Evolutionary conservation across 2,113 vertebrate genomes (phyloP), one percentile per base, ranked within the genome.

Genomic region (Silurus meridionalis): DNA sequence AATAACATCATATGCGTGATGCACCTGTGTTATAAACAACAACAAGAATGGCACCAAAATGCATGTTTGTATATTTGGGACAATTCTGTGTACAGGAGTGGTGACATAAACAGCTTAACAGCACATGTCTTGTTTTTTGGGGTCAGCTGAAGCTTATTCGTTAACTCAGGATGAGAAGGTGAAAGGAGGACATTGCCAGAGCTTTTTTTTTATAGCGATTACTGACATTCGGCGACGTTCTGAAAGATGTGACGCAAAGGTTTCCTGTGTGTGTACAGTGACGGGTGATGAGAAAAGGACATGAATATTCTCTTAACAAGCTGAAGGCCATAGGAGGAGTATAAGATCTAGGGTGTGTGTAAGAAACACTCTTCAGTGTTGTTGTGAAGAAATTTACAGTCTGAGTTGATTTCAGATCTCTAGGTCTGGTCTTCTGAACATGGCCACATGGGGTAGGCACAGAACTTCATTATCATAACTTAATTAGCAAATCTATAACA

Each of bases 131-230:
- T 50, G 71, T 50, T 72, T 37, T 72, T 72, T 7, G 50, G 53
- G 11, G 74, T 77, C 50, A 77, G 48, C 50, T 14, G 13, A 15
- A 57, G 74, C 74, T 13, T 14, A 25, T 74, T 37, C 17, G 6
- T 25, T 25, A 77, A 52, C 74, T 78, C 23, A 13, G 23, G 72
- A 77, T n/a, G 72, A 77, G 72, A 77, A 53, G 72, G 72, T 53
- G n/a, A 23, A 77, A 77, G n/a, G 0, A 53, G 72, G 23, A 74
- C 71, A 77, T 11, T n/a, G 23, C 11, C 50, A 55, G 21, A 15
- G 52, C n/a, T n/a, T 58, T 15, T 58, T 57, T 57, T 23, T 69
- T 37, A 19, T 58, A 60, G 14, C 25, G 19, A 37, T 80, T 80
- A 19, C 77, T 80, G 25, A 80, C 25, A 80, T 80, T 80, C 55